Percentiles rank a stretch among this genome's conserved stretches.
These are phyloP conservation scores for Odontocerum albicorne DNA, from an alignment of 2,888 invertebrate genomes.

Conservation along the genomic window DNA sequence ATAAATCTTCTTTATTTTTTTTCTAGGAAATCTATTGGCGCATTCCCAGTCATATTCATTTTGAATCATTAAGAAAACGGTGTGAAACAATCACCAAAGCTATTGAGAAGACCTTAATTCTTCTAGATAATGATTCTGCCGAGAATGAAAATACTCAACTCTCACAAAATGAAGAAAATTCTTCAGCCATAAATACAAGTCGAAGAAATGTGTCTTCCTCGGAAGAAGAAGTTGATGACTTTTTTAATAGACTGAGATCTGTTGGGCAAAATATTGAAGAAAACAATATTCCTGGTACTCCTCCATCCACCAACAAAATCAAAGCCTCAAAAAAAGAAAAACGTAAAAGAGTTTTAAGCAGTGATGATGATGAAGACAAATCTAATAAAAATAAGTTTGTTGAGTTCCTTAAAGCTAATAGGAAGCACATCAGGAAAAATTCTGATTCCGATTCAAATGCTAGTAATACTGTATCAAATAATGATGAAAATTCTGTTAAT, in stretches of 20 bases:
- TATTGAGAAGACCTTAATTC: constrained; percentile 54
- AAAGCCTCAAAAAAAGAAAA: constrained; percentile 9
- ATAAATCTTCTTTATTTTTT: constrained; percentile 20
- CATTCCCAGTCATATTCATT: constrained; percentile 67
- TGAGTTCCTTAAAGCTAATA: constrained; percentile 4
- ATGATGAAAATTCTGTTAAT: background rate
- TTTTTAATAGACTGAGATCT: constrained; percentile 22
- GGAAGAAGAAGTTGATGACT: constrained; percentile 30
- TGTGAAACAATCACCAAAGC: constrained; percentile 59
- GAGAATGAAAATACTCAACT: background rate
- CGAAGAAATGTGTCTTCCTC: constrained; percentile 14
- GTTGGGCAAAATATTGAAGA: constrained; percentile 3
- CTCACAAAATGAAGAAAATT: constrained; percentile 3
- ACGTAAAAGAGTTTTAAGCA: constrained; percentile 14
- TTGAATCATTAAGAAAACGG: constrained; percentile 58
- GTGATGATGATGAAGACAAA: constrained; percentile 6
- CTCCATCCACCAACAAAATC: background rate
- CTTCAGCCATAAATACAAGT: background rate
- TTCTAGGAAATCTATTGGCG: constrained; percentile 83
- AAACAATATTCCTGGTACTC: background rate
- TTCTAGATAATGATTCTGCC: constrained; percentile 37
- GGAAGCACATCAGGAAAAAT: background rate
- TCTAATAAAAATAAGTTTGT: constrained; percentile 2
- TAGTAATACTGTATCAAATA: background rate
- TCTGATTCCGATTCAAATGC: background rate